Conservation (phyloP, 1,140 invertebrate genomes). For the Heliconius congener region DNA sequence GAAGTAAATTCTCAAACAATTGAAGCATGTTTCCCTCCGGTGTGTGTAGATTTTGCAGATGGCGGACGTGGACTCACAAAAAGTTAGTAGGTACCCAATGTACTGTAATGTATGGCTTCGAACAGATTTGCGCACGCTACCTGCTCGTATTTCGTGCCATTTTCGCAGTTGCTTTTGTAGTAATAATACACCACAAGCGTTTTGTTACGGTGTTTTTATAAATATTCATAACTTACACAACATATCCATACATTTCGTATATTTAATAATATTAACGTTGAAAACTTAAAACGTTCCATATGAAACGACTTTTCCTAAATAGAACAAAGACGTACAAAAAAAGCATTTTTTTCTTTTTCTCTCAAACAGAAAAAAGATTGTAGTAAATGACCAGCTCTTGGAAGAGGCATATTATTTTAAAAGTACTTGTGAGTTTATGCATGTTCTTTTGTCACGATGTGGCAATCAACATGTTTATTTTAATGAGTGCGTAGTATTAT, state of each 20-base stretch:
- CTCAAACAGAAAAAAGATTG: background rate
- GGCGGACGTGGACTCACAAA: constrained; percentile 41
- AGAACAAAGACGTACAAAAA: background rate
- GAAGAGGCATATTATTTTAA: constrained; percentile 2
- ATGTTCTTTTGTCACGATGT: constrained; percentile 27
- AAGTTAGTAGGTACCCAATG: constrained; percentile 39
- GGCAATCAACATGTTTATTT: constrained; percentile 34
- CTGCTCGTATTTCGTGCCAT: constrained; percentile 40
- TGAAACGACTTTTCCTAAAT: background rate
- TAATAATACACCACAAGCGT: constrained; percentile 25
- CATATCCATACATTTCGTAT: background rate
- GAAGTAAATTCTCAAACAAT: constrained; percentile 46
- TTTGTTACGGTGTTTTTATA: background rate
- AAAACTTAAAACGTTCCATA: background rate
- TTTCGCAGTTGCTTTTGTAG: constrained; percentile 32
- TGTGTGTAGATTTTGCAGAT: constrained; percentile 46
- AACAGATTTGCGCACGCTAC: constrained; percentile 46
- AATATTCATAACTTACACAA: background rate
- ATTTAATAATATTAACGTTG: background rate
- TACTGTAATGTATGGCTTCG: constrained; percentile 44
- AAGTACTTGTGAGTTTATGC: constrained; percentile 13
- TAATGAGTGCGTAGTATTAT: constrained; percentile 23
- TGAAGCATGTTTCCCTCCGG: constrained; percentile 47
- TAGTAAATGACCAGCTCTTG: background rate
- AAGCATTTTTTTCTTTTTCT: background rate